Percentiles rank a stretch among this genome's conserved stretches.
Conservation (phyloP, 2,113 vertebrate genomes). For the Egretta garzetta region DNA sequence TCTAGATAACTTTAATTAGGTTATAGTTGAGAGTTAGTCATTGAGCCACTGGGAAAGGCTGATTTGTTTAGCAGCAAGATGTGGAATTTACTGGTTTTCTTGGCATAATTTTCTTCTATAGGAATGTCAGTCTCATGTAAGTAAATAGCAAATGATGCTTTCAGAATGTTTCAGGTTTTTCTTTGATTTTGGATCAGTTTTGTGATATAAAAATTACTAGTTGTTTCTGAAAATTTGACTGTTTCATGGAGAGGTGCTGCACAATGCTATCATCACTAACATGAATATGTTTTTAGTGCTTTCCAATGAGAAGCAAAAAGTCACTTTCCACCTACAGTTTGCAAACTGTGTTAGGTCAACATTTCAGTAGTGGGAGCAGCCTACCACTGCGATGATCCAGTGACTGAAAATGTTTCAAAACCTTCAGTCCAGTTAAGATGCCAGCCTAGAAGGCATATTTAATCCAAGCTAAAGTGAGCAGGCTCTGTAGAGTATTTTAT, state of each 20-base stretch:
- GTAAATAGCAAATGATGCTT: background rate
- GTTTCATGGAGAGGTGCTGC: background rate
- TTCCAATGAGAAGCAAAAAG: background rate
- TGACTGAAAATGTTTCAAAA: background rate
- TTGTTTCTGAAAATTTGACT: background rate
- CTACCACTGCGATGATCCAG: accelerated
- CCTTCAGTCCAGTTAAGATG: background rate
- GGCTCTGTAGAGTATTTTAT: background rate
- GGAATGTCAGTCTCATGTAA: background rate
- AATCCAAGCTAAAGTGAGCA: background rate
- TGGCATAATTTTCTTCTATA: background rate
- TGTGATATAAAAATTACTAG: background rate
- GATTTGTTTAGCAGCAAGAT: background rate
- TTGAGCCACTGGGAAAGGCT: background rate
- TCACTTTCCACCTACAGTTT: background rate
- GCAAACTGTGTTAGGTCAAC: background rate
- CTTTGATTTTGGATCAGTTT: background rate
- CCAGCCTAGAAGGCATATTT: background rate
- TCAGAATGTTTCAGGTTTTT: background rate
- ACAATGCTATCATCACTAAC: background rate
- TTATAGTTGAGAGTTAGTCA: background rate
- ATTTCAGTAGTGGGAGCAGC: background rate
- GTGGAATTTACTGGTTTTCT: background rate
- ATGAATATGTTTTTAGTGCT: background rate
- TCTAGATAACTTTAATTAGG: background rate